A percentile compares a stretch with the other conserved stretches of the same genome.
Conservation (phyloP, 2,888 invertebrate genomes). For the Macaria liturata region DNA sequence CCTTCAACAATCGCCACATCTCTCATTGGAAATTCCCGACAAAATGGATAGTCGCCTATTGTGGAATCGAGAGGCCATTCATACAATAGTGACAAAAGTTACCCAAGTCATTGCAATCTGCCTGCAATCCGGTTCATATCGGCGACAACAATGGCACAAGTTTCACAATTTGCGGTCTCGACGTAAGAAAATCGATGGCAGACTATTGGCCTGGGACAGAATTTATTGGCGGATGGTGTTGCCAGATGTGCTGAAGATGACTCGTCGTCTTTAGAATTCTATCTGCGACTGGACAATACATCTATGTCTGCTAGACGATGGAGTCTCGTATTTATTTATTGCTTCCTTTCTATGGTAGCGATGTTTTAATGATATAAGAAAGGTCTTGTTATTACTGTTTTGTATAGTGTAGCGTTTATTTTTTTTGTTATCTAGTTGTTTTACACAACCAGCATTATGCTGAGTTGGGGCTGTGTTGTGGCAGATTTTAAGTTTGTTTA, state of each 20-base stretch:
- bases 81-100: conserved; percentile 52
- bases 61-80: conserved; percentile 38
- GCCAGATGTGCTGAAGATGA: conserved; percentile 8
- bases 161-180: conserved; percentile 67
- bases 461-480: too few relatives aligned
- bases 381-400: too few relatives aligned
- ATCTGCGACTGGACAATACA: too few relatives aligned
- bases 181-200: conserved; percentile 62
- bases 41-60: conserved; percentile 32
- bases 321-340: too few relatives aligned
- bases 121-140: conserved; percentile 66
- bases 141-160: conserved; percentile 62
- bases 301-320: too few relatives aligned
- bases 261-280: background rate
- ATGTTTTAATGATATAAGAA: too few relatives aligned
- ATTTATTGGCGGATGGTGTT: conserved; percentile 57
- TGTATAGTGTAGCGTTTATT: too few relatives aligned
- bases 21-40: conserved; percentile 20
- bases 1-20: conserved; percentile 2
- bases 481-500: too few relatives aligned
- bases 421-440: too few relatives aligned
- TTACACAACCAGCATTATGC: too few relatives aligned
- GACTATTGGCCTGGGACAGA: conserved; percentile 60
- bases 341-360: too few relatives aligned
- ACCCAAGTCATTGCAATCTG: conserved; percentile 58